Base-by-base conservation (phyloP, 2,888 invertebrate species). In the Andrena fulva region DNA sequence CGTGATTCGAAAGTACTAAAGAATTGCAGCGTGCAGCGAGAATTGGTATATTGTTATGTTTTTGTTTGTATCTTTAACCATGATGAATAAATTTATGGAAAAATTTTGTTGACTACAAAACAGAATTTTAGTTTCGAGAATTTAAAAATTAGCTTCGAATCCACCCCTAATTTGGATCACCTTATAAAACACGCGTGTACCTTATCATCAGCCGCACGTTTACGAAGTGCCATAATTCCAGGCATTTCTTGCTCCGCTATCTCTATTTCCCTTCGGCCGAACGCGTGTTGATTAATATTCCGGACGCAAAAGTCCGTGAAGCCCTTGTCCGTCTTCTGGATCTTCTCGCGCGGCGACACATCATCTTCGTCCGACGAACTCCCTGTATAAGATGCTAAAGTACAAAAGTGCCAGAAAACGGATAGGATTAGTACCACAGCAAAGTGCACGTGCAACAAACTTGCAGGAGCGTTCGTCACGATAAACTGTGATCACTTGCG, bases 171-270 rank as follows among this genome's bases (percentile, higher is more conserved):
- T 42, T 16, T 16, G 12, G 16, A 42, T 42, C 42, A 42, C 0
- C 42, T 42, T 16, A 42, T 27, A 16, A 2, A 56, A 2, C 42
- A 64, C 27, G 42, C 54, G 2, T 48, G 5, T 77, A 86, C 94
- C 92, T 98, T 99, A 92, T 99, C 99, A 74, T 99, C 98, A 71
- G 97, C 96, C 0, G 99, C 99, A 82, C 99, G 95, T 90, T 98
- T 98, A 70, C 99, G 95, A 87, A 99, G 94, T 1, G 99, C 99
- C 97, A 99, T 98, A 80, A 99, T 98, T 0, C 99, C 99, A 0
- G 99, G 99, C 99, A 99, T 99, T 95, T 99, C 99, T 95, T 99
- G 99, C 92, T 99, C 99, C 0, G 99, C 99, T 85, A 99, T 99
- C 95, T 99, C 99, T 86, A 99, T 99, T 95, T 99, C 99, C 56